Evolutionary conservation across 2,797 vertebrate genomes (phyloP), one percentile per base, ranked within the genome.

Genomic region (Sebastes baramenuke): DNA sequence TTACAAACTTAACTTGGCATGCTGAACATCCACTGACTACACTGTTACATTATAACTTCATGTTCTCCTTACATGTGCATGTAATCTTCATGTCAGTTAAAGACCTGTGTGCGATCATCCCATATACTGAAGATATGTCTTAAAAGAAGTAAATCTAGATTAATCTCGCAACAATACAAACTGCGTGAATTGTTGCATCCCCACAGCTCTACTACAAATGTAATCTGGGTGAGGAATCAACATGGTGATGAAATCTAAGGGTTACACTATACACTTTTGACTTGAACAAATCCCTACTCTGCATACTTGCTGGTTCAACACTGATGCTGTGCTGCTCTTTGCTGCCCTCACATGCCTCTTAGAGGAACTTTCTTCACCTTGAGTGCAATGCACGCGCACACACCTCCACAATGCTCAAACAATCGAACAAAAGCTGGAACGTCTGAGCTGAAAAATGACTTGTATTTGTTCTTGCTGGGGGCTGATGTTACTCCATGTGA

Each of bases 341-440:
- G 90, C 93, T 93, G 93, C 92, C 90, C 90, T 90, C 92, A 54
- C 55, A 84, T 90, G 94, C 20, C 32, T 64, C 49, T 74, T 56
- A 25, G 64, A 52, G 86, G 87, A 87, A 92, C 22, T 76, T 68
- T 70, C 85, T 94, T 91, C 91, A 13, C 14, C 34, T 54, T 55
- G 11, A 20, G 90, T 95, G 89, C 32, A 90, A 59, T 10, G 20
- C 13, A 24, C 16, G 6, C 42, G 18, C 22, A 20, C 42, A 36
- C 29, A 36, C 34, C 4, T 65, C 16, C n/a, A 42, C 8, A 13
- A 20, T 14, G 16, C 32, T 52, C 22, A 13, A 56, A 27, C 36
- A 56, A 3, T 55, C 5, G 36, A 27, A 42, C n/a, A 60, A 76
- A 75, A 24, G 59, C 55, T 12, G 27, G 8, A 72, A 29, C 2